Evolutionary conservation across 2,113 vertebrate species (phyloP).

Genomic region (Oncorhynchus gorbuscha): DNA sequence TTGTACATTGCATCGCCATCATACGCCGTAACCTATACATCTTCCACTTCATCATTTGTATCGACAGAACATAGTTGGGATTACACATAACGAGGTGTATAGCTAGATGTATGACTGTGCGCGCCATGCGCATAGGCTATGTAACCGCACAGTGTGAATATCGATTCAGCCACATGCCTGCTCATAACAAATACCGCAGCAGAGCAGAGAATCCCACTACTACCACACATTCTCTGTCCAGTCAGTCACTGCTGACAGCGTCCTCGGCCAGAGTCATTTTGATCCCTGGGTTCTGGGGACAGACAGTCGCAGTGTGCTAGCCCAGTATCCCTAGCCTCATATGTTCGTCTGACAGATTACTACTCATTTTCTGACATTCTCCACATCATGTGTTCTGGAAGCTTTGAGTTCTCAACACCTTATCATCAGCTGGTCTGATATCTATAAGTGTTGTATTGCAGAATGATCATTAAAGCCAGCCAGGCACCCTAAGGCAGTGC

Average conservation of each 20-base stretch:
- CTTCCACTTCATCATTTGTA: slow-evolving; percentile 1
- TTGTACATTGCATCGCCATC: slow-evolving; percentile 11
- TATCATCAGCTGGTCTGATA: background rate
- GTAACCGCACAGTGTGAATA: slow-evolving; percentile 12
- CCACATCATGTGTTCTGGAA: background rate
- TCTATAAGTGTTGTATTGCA: background rate
- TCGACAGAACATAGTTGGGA: background rate
- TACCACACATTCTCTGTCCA: too few species aligned
- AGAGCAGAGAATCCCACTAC: background rate
- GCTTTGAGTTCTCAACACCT: background rate
- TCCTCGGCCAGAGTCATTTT: too few species aligned
- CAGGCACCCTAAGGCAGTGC: background rate
- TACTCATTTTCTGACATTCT: background rate
- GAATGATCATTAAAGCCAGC: background rate
- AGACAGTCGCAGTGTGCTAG: too few species aligned
- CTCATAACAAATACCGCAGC: slow-evolving; percentile 25
- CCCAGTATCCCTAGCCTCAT: background rate
- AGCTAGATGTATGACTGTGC: slow-evolving; percentile 4
- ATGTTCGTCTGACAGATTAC: background rate
- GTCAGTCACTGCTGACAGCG: too few species aligned
- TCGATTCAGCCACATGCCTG: slow-evolving; percentile 26
- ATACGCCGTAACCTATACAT: slow-evolving; percentile 24
- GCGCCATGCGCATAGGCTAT: slow-evolving; percentile 5
- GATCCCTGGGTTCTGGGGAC: too few species aligned
- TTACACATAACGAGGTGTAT: slow-evolving; percentile 1